phyloP scores from a whole-genome alignment of 2,888 invertebrate genomes.

The Lasioglossum malachurum region DNA sequence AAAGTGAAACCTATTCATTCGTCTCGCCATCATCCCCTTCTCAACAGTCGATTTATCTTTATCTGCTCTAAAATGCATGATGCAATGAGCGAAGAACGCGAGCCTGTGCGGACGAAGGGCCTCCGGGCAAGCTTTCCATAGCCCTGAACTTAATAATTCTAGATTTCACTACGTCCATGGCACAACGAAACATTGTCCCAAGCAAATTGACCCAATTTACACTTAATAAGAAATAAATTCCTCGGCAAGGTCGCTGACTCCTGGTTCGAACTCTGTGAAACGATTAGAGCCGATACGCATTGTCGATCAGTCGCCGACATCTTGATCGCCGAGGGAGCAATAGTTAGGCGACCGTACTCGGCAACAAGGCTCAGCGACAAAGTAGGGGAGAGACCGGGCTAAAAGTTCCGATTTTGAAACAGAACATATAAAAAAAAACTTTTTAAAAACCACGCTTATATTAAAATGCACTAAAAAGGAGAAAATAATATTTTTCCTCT shows the following conservation, averaged over 20 bases:
- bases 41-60: background rate
- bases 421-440: too few species aligned
- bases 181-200: background rate
- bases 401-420: too few species aligned
- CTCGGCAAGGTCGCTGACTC: background rate
- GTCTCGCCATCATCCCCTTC: background rate
- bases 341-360: too few species aligned
- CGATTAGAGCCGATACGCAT: background rate
- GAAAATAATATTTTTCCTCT: too few species aligned
- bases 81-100: background rate
- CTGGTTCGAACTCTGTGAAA: background rate
- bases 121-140: background rate
- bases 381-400: too few species aligned
- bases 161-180: background rate
- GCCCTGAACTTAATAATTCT: slow-evolving; percentile 6
- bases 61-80: background rate
- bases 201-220: background rate
- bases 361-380: too few species aligned
- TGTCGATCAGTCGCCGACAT: background rate
- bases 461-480: too few species aligned
- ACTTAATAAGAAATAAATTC: slow-evolving; percentile 7
- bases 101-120: background rate
- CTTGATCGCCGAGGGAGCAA: too few species aligned
- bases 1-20: slow-evolving; percentile 27
- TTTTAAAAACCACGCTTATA: too few species aligned